Conservation (phyloP, 2,888 invertebrate species). For the Glyphotaelius pellucidus region DNA sequence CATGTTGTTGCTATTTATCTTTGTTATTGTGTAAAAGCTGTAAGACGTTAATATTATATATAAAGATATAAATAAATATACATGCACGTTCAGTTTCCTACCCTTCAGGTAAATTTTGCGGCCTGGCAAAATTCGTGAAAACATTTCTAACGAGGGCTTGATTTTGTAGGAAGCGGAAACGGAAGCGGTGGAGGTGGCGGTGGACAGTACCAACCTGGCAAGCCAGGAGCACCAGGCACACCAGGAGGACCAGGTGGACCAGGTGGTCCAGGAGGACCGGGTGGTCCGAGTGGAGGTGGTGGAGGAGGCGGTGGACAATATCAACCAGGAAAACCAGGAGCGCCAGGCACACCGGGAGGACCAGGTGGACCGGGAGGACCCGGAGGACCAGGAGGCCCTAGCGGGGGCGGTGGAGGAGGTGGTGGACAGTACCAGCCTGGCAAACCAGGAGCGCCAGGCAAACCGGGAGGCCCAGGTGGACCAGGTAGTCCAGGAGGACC, state of each 20-base stretch:
- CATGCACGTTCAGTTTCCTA: too few relatives aligned
- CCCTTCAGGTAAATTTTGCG: too few relatives aligned
- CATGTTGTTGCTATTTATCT: too few relatives aligned
- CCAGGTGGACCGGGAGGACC: constrained; percentile 50
- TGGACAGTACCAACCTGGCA: constrained; percentile 51
- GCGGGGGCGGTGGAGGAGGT: constrained; percentile 50
- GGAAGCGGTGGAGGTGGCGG: constrained; percentile 65
- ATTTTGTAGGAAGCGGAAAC: too few relatives aligned
- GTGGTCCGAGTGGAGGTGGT: constrained; percentile 68
- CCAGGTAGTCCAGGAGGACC: constrained; percentile 66
- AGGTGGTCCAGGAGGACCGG: too few relatives aligned
- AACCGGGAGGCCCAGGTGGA: constrained; percentile 68
- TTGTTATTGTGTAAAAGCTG: too few relatives aligned
- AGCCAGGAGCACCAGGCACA: constrained; percentile 47
- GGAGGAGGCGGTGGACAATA: constrained; percentile 60
- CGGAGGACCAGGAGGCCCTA: constrained; percentile 52
- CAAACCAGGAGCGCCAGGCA: constrained; percentile 68
- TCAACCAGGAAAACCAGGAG: constrained; percentile 62
- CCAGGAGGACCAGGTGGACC: constrained; percentile 63
- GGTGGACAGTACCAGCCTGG: constrained; percentile 68
- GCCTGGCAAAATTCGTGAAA: too few relatives aligned
- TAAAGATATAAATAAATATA: too few relatives aligned
- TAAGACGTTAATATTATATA: too few relatives aligned
- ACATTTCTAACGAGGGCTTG: too few relatives aligned
- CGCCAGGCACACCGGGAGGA: constrained; percentile 68